These are phyloP conservation scores for Tauraco erythrolophus DNA, from an alignment of 2,113 vertebrate species.

Conservation along the genomic window DNA sequence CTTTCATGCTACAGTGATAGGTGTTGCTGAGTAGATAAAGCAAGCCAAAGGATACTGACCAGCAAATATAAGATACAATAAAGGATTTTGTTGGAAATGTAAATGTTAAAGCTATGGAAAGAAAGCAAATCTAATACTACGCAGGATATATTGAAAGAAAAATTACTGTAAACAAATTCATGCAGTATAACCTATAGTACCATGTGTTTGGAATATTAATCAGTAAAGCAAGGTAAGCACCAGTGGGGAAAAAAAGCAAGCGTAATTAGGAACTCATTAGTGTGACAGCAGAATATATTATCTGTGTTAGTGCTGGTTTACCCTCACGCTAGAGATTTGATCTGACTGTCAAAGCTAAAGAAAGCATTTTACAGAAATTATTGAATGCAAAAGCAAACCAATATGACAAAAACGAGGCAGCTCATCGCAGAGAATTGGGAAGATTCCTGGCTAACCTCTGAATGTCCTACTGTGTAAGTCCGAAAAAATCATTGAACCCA, in stretches of 20 bases:
- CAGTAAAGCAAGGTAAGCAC: slow-evolving; percentile 20
- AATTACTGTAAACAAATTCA: slow-evolving; percentile 17
- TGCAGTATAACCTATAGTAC: neutral
- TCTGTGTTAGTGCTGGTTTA: neutral
- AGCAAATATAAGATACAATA: neutral
- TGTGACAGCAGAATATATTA: slow-evolving; percentile 55
- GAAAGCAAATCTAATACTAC: neutral
- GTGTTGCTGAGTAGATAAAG: neutral
- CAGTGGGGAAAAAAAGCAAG: slow-evolving; percentile 1
- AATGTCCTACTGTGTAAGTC: neutral
- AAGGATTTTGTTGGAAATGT: neutral
- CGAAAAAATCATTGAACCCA: neutral
- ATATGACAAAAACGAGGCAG: neutral
- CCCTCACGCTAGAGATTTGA: slow-evolving; percentile 2
- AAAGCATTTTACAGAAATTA: neutral
- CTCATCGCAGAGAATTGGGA: neutral
- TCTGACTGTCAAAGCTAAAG: slow-evolving; percentile 9
- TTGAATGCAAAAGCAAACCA: neutral
- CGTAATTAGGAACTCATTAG: slow-evolving; percentile 56
- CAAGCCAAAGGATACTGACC: neutral
- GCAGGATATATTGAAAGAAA: neutral
- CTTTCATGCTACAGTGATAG: neutral
- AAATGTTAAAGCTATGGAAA: neutral
- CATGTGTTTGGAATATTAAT: slow-evolving; percentile 43
- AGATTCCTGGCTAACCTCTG: neutral